Evolutionary conservation across 2,113 vertebrate species (phyloP).

Genomic region (Stercorarius parasiticus): DNA sequence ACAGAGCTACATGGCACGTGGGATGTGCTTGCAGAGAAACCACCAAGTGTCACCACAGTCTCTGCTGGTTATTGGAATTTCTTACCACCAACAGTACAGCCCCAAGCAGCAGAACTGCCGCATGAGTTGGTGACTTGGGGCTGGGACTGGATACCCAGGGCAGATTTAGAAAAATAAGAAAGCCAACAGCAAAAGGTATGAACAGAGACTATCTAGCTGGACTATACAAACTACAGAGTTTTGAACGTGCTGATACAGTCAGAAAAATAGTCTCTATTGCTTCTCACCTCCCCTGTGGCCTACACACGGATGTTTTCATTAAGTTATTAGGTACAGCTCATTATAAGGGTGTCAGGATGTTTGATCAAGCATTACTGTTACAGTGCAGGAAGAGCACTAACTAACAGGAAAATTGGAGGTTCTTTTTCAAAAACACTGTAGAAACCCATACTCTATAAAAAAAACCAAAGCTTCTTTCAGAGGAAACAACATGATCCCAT

Average conservation of each 20-base stretch:
- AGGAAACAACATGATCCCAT: background rate
- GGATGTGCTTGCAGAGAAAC: background rate
- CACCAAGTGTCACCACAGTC: background rate
- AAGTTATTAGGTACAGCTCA: background rate
- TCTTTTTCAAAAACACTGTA: background rate
- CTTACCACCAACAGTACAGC: background rate
- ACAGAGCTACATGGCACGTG: accelerated
- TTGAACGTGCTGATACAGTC: background rate
- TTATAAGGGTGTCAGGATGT: background rate
- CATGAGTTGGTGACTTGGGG: background rate
- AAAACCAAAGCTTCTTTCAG: background rate
- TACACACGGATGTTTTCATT: background rate
- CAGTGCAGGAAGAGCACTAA: background rate
- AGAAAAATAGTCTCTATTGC: background rate
- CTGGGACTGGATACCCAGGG: background rate
- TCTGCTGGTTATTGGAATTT: background rate
- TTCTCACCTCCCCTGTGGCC: background rate
- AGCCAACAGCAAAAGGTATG: background rate
- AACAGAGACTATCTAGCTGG: background rate
- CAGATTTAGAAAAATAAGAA: background rate
- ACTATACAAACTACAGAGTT: background rate
- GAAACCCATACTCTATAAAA: background rate
- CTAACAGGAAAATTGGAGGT: background rate
- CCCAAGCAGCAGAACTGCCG: background rate
- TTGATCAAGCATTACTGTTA: background rate